Conservation (phyloP, 1,140 invertebrate species). For the Lerema accius region DNA sequence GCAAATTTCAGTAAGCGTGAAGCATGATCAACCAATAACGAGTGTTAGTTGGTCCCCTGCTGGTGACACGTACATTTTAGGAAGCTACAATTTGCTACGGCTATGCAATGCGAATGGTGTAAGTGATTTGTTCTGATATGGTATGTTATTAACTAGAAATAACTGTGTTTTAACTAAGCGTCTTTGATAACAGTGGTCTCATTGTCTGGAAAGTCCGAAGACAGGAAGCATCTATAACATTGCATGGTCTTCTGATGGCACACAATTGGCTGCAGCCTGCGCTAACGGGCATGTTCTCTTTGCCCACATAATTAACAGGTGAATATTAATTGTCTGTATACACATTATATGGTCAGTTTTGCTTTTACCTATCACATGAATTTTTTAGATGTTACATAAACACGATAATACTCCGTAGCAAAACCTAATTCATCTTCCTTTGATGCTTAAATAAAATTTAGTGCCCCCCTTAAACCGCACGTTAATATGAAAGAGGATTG, state of each 20-base stretch:
- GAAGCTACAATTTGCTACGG: constrained; percentile 95
- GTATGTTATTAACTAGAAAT: too few species aligned
- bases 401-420: too few species aligned
- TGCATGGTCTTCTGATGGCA: constrained; percentile 97
- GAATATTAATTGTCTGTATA: constrained; percentile 44
- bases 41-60: constrained; percentile 94
- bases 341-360: too few species aligned
- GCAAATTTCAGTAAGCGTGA: constrained; percentile 91
- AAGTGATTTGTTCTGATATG: too few species aligned
- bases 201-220: constrained; percentile 93
- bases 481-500: too few species aligned
- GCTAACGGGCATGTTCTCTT: constrained; percentile 95
- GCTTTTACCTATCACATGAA: too few species aligned
- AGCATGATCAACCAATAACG: constrained; percentile 95
- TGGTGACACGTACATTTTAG: constrained; percentile 95
- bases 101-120: constrained; percentile 97
- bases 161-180: too few species aligned
- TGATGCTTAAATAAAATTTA: too few species aligned
- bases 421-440: too few species aligned
- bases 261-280: constrained; percentile 96
- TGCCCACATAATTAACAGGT: constrained; percentile 96
- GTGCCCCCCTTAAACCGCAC: too few species aligned
- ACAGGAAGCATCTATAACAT: constrained; percentile 94
- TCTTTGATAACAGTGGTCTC: constrained; percentile 92
- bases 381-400: too few species aligned